A percentile compares a stretch with the other conserved stretches of the same genome.
Evolutionary conservation across 2,888 invertebrate genomes (phyloP).

Genomic region (Lymantria dispar): DNA sequence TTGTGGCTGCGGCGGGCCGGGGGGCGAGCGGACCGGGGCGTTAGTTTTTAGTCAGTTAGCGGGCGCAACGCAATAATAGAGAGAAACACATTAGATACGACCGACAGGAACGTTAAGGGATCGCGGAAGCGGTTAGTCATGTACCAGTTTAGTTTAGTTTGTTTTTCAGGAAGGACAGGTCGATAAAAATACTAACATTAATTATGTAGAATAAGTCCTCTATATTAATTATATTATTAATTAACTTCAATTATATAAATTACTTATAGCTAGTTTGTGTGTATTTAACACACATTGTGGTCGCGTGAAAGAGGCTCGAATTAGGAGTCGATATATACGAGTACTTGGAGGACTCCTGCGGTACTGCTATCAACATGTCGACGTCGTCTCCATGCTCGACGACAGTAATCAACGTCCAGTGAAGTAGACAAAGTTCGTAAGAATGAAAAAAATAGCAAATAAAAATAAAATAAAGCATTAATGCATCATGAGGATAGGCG

Average conservation of each 20-base stretch:
- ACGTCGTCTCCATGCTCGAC: slow-evolving; percentile 55
- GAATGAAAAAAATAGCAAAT: slow-evolving; percentile 68
- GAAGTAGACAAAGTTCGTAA: slow-evolving; percentile 56
- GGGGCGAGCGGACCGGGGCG: slow-evolving; percentile 31
- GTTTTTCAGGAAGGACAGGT: slow-evolving; percentile 91
- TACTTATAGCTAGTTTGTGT: slow-evolving; percentile 46
- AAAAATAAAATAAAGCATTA: slow-evolving; percentile 78
- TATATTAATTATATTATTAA: slow-evolving; percentile 52
- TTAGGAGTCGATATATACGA: slow-evolving; percentile 32
- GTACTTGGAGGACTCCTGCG: slow-evolving; percentile 35
- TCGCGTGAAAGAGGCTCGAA: slow-evolving; percentile 52
- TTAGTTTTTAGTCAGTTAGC: slow-evolving; percentile 80
- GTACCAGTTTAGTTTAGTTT: slow-evolving; percentile 59
- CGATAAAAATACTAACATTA: slow-evolving; percentile 90
- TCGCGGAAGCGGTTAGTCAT: slow-evolving; percentile 66
- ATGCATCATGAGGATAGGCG: slow-evolving; percentile 79
- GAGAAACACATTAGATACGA: slow-evolving; percentile 64
- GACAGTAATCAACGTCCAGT: slow-evolving; percentile 48
- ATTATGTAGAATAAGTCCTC: slow-evolving; percentile 74
- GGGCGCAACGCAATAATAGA: slow-evolving; percentile 70
- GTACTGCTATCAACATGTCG: slow-evolving; percentile 48
- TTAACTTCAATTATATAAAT: slow-evolving; percentile 36
- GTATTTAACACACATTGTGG: slow-evolving; percentile 43
- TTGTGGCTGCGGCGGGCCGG: slow-evolving; percentile 72
- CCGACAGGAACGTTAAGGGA: slow-evolving; percentile 49